phyloP scores from a whole-genome alignment of 2,888 invertebrate genomes.

The Noctua janthina region DNA sequence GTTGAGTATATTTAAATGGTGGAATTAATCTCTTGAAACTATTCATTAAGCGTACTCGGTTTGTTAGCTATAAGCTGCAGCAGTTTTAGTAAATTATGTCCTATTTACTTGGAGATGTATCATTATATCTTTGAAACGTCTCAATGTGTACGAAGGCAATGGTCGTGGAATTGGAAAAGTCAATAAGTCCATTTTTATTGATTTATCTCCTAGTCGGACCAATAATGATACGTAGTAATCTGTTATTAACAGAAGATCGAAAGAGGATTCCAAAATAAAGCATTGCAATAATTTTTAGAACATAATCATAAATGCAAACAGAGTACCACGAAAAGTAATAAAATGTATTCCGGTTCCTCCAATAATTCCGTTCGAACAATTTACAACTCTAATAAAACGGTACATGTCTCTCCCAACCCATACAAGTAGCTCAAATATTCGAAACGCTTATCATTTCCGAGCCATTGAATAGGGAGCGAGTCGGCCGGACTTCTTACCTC shows the following conservation, averaged over 20 bases:
- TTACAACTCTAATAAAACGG: conserved; percentile 63
- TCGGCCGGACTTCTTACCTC: conserved; percentile 71
- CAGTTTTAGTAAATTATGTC: conserved; percentile 35
- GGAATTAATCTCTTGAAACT: conserved; percentile 60
- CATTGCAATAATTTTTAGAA: conserved; percentile 11
- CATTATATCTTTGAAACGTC: conserved; percentile 10
- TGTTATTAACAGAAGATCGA: not conserved
- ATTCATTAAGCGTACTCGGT: conserved; percentile 52
- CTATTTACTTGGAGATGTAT: conserved; percentile 27
- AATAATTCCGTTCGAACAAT: conserved; percentile 58
- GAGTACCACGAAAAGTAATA: conserved; percentile 43
- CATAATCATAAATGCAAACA: conserved; percentile 32
- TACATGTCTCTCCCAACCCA: conserved; percentile 58
- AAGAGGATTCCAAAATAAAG: not conserved
- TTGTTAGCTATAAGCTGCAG: conserved; percentile 49
- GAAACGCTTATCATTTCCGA: conserved; percentile 82
- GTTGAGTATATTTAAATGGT: conserved; percentile 57
- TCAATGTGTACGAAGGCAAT: conserved; percentile 2
- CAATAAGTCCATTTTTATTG: not conserved
- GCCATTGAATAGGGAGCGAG: conserved; percentile 76
- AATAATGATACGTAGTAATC: not conserved
- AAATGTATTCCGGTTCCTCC: conserved; percentile 39
- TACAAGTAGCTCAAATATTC: conserved; percentile 75
- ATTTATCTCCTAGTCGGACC: not conserved
- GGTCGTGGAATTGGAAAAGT: conserved; percentile 3